A percentile compares a stretch with the other conserved stretches of the same genome.
Evolutionary conservation across 2,888 invertebrate genomes (phyloP).

Genomic region (Calliopum simillimum): DNA sequence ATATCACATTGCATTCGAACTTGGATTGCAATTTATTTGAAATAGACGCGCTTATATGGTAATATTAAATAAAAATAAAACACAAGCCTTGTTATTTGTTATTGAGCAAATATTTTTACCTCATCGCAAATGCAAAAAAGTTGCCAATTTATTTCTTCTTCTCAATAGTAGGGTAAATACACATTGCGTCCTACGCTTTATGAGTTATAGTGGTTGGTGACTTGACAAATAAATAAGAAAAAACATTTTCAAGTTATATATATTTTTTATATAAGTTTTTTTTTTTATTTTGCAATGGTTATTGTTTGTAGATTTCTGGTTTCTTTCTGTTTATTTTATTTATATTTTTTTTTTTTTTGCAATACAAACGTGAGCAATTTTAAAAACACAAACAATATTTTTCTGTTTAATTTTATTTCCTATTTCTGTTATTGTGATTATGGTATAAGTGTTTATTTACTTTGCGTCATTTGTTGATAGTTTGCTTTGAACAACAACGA

Average conservation of each 20-base stretch:
- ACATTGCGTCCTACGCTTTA: background rate
- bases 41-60: background rate
- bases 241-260: too few relatives aligned
- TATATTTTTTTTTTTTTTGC: background rate
- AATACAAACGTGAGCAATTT: background rate
- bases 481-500: too few relatives aligned
- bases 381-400: background rate
- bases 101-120: constrained; percentile 1
- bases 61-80: constrained; percentile 3
- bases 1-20: background rate
- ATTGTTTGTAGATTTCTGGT: background rate
- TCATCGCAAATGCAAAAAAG: constrained; percentile 9
- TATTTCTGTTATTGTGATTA: background rate
- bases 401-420: background rate
- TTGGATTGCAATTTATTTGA: background rate
- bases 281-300: too few relatives aligned
- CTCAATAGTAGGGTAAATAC: background rate
- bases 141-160: background rate
- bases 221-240: too few relatives aligned
- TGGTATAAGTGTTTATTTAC: too few relatives aligned
- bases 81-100: constrained; percentile 9
- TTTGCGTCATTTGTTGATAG: too few relatives aligned
- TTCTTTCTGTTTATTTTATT: background rate
- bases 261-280: too few relatives aligned
- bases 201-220: too few relatives aligned